Percentiles rank a stretch among this genome's conserved stretches.
phyloP scores from a whole-genome alignment of 2,888 invertebrate genomes.

The Aquatica leii region DNA sequence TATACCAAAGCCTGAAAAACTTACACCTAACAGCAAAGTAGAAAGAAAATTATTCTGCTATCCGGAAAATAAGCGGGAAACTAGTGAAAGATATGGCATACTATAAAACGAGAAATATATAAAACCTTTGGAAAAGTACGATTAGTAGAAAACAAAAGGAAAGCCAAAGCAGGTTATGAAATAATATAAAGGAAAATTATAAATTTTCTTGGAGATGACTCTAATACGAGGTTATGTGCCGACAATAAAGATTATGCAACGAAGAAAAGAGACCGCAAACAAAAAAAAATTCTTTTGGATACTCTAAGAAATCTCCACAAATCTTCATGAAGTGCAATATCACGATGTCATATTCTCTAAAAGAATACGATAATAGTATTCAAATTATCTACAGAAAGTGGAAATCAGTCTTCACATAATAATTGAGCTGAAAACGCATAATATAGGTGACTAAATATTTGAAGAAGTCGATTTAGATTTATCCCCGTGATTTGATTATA shows the following conservation, averaged over 20 bases:
- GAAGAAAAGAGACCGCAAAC: slow-evolving; percentile 12
- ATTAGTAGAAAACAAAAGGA: neutral
- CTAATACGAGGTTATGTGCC: slow-evolving; percentile 14
- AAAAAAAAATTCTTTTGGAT: slow-evolving; percentile 14
- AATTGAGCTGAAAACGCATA: slow-evolving; percentile 11
- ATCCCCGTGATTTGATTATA: neutral
- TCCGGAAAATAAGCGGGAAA: too few relatives aligned
- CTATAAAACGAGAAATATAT: too few relatives aligned
- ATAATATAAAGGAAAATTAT: slow-evolving; percentile 6
- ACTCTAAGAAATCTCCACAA: slow-evolving; percentile 16
- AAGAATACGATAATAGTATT: slow-evolving; percentile 15
- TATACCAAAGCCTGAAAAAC: neutral
- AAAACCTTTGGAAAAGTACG: too few relatives aligned
- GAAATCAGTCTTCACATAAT: neutral
- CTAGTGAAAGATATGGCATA: too few relatives aligned
- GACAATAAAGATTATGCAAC: slow-evolving; percentile 12
- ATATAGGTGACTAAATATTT: slow-evolving; percentile 1
- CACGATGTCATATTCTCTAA: neutral
- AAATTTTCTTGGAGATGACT: slow-evolving; percentile 39
- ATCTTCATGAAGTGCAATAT: neutral
- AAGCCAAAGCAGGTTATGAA: neutral
- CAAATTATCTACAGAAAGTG: slow-evolving; percentile 10
- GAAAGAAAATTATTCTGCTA: neutral
- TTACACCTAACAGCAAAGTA: slow-evolving; percentile 3
- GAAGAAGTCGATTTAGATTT: neutral